phyloP scores from a whole-genome alignment of 2,888 invertebrate genomes.

The Meghimatium bilineatum region DNA sequence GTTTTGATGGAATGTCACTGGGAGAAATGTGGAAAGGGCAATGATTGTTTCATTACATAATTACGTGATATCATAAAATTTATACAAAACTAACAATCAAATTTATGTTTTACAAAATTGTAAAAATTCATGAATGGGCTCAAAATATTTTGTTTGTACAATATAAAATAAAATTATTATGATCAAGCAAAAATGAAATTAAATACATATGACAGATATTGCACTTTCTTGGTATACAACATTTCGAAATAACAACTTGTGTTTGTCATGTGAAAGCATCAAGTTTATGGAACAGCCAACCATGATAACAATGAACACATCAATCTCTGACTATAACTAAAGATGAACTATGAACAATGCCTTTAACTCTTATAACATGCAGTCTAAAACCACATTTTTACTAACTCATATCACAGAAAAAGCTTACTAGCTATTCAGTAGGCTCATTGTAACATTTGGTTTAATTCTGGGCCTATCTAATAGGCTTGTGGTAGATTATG shows the following conservation, averaged over 20 bases:
- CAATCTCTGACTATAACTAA: neutral
- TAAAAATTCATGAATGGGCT: neutral
- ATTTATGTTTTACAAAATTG: slow-evolving; percentile 6
- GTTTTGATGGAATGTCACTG: slow-evolving; percentile 29
- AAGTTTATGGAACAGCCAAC: slow-evolving; percentile 19
- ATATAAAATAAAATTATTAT: neutral
- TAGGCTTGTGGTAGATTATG: neutral
- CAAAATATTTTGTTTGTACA: neutral
- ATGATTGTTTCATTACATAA: slow-evolving; percentile 16
- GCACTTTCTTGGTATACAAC: slow-evolving; percentile 30
- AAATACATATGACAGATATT: slow-evolving; percentile 32
- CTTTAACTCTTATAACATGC: no score
- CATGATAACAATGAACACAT: neutral
- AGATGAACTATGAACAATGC: slow-evolving; percentile 3
- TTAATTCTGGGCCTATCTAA: no score
- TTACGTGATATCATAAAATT: neutral
- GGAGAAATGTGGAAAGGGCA: neutral
- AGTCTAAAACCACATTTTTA: no score
- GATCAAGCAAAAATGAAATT: neutral
- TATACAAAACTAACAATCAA: neutral
- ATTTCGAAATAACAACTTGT: slow-evolving; percentile 13
- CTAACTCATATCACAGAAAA: no score
- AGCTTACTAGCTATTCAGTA: no score
- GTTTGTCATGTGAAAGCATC: slow-evolving; percentile 23
- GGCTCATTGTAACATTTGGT: no score